phyloP scores from a whole-genome alignment of 2,888 invertebrate species.

The Lissonota sp. region DNA sequence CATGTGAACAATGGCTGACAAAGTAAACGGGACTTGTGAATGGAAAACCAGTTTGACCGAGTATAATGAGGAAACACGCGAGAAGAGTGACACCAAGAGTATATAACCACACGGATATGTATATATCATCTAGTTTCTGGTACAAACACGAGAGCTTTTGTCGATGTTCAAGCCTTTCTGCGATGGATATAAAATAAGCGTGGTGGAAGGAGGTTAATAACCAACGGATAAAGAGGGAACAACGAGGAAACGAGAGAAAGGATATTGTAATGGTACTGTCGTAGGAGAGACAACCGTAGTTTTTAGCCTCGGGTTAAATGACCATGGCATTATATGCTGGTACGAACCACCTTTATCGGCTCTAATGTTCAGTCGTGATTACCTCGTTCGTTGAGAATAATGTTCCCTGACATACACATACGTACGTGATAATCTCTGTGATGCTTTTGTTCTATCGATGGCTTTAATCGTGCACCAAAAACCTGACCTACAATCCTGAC shows the following conservation, averaged over 20 bases:
- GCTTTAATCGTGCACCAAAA: too few species aligned
- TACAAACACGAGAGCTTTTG: conserved; percentile 1
- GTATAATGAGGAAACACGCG: conserved; percentile 39
- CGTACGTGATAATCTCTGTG: background rate
- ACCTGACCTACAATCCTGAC: too few species aligned
- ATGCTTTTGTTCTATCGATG: too few species aligned
- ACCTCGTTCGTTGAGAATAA: conserved; percentile 41
- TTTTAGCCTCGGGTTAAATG: conserved; percentile 32
- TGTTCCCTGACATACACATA: background rate
- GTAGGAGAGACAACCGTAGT: conserved; percentile 19
- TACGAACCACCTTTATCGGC: background rate
- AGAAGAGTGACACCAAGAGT: conserved; percentile 16
- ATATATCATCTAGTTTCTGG: background rate
- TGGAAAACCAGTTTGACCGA: conserved; percentile 25
- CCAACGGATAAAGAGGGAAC: background rate
- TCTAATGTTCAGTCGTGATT: conserved; percentile 28
- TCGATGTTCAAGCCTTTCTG: too few species aligned
- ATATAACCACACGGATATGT: background rate
- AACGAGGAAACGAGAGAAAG: background rate
- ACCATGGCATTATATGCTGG: conserved; percentile 40
- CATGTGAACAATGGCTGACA: conserved; percentile 30
- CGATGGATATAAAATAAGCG: too few species aligned
- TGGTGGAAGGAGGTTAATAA: too few species aligned
- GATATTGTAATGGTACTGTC: background rate
- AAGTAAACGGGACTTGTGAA: conserved; percentile 17